These are phyloP conservation scores for Drosophila nr. medialis DNA, from an alignment of 2,888 invertebrate species.

Conservation along the genomic window DNA sequence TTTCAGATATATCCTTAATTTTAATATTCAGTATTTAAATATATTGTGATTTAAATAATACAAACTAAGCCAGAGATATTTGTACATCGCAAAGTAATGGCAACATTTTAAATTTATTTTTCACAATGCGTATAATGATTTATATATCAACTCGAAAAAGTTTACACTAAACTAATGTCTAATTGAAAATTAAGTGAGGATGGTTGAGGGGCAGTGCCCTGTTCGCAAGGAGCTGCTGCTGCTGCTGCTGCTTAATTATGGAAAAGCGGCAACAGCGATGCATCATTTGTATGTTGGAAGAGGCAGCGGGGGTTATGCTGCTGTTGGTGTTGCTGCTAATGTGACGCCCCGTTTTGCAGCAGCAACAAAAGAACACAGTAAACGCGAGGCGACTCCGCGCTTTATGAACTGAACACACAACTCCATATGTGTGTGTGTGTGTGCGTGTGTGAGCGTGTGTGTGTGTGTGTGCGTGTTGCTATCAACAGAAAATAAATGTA, in stretches of 20 bases:
- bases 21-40: neutral
- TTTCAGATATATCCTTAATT: neutral
- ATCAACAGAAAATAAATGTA: constrained; percentile 56
- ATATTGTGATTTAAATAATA: neutral
- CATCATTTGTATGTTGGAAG: constrained; percentile 48
- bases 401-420: constrained; percentile 45
- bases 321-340: constrained; percentile 24
- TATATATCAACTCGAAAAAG: neutral
- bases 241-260: constrained; percentile 48
- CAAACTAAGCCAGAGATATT: neutral
- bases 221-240: constrained; percentile 7
- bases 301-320: constrained; percentile 12
- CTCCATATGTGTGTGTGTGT: neutral
- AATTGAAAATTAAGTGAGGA: constrained; percentile 41
- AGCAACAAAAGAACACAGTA: constrained; percentile 10
- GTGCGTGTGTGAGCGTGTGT: constrained; percentile 1
- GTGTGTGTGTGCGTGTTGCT: constrained; percentile 32
- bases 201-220: constrained; percentile 3
- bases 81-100: neutral
- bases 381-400: constrained; percentile 28
- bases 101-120: constrained; percentile 1
- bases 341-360: constrained; percentile 13
- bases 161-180: constrained; percentile 14
- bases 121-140: constrained; percentile 2
- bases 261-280: constrained; percentile 35